Conservation (phyloP, 1,140 invertebrate genomes). For the Papilio polytes region DNA sequence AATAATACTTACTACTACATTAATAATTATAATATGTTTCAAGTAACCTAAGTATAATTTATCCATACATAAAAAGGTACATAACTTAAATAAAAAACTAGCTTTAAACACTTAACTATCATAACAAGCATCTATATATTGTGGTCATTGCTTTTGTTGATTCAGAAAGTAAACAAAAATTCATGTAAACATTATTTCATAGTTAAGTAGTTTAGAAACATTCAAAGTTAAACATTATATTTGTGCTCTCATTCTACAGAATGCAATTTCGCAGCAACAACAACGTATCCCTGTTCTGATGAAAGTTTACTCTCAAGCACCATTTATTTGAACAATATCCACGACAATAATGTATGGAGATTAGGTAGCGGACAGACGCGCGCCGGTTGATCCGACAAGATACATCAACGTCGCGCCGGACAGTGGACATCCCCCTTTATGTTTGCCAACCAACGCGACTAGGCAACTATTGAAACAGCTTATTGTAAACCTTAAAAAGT, state of each 20-base stretch:
- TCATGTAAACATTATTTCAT: not conserved
- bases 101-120: too few relatives aligned
- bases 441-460: constrained; percentile 45
- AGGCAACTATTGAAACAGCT: constrained; percentile 46
- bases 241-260: not conserved
- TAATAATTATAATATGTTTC: too few relatives aligned
- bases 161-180: not conserved
- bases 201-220: not conserved
- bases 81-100: too few relatives aligned
- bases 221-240: not conserved
- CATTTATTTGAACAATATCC: constrained; percentile 82
- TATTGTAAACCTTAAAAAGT: not conserved
- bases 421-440: constrained; percentile 74
- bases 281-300: constrained; percentile 44
- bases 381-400: constrained; percentile 78
- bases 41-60: too few relatives aligned
- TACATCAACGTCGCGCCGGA: constrained; percentile 80
- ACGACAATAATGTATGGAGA: constrained; percentile 81
- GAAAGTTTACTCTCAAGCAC: constrained; percentile 76
- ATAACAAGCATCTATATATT: too few relatives aligned
- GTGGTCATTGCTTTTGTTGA: not conserved
- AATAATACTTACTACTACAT: too few relatives aligned
- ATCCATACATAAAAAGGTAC: too few relatives aligned
- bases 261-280: constrained; percentile 42
- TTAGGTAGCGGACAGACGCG: constrained; percentile 80